Conservation (phyloP, 2,797 vertebrate species). For the Nyctalus aviator region DNA sequence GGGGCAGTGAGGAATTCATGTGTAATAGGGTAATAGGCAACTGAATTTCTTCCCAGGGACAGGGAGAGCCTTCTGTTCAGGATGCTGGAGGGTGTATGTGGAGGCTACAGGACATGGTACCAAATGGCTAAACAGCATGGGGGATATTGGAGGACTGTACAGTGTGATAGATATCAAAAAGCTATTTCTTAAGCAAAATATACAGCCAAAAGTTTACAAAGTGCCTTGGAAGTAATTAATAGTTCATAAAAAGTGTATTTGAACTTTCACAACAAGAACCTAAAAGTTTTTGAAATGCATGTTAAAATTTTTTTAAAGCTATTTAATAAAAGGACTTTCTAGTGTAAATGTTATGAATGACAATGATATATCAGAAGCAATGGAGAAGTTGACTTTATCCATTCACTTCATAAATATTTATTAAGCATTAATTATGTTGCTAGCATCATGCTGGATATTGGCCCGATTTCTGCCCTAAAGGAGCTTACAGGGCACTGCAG, state of each 20-base stretch:
- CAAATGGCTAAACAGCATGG: not conserved
- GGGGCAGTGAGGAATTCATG: not conserved
- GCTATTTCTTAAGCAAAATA: not conserved
- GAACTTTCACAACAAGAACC: not conserved
- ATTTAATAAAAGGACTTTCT: not conserved
- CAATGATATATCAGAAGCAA: not conserved
- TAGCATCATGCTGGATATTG: not conserved
- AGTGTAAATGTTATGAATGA: not conserved
- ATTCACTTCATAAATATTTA: not conserved
- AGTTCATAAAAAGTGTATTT: not conserved
- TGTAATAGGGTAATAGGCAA: not conserved
- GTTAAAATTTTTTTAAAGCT: not conserved
- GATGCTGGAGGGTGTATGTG: not conserved
- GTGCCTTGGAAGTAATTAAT: not conserved
- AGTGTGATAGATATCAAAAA: not conserved
- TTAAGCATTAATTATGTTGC: not conserved
- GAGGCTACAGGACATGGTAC: not conserved
- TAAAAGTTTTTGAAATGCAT: slow-evolving; percentile 20
- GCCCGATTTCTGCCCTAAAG: not conserved
- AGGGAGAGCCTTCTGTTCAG: not conserved
- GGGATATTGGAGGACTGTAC: not conserved
- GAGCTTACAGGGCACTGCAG: not conserved
- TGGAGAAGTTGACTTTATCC: not conserved
- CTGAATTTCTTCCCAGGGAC: slow-evolving; percentile 5
- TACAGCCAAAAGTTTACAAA: not conserved